These are phyloP conservation scores for Papilio demoleus DNA, from an alignment of 2,888 invertebrate species.

Conservation along the genomic window DNA sequence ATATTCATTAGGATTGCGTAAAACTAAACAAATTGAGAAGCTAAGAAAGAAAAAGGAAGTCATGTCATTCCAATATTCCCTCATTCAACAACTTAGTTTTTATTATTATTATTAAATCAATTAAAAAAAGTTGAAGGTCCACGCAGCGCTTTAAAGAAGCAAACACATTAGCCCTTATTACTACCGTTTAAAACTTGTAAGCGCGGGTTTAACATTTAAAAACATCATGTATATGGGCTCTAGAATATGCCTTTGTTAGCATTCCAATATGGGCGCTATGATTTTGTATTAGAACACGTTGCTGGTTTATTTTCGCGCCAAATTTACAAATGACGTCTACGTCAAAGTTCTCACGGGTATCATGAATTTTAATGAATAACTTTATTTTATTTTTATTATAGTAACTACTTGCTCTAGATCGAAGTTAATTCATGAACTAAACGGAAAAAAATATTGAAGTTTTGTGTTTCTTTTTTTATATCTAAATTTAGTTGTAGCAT, in stretches of 20 bases:
- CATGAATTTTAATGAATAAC: conserved; percentile 8
- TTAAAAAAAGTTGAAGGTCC: too few species aligned
- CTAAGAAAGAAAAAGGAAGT: background rate
- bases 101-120: background rate
- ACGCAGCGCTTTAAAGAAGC: too few species aligned
- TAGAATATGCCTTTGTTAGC: conserved; percentile 47
- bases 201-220: background rate
- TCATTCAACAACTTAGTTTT: background rate
- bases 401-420: background rate
- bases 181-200: background rate
- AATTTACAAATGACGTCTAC: conserved; percentile 23
- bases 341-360: conserved; percentile 26
- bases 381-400: conserved; percentile 11
- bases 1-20: background rate
- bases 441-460: background rate
- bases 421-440: background rate
- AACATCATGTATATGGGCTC: background rate
- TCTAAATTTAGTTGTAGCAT: too few species aligned
- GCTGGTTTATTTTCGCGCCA: conserved; percentile 30
- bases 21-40: background rate
- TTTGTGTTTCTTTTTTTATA: background rate
- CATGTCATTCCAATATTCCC: background rate
- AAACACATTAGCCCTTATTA: background rate
- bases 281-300: conserved; percentile 44
- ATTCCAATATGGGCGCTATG: conserved; percentile 45